Evolutionary conservation across 2,797 vertebrate genomes (phyloP).

Genomic region (Chaunax sp.): DNA sequence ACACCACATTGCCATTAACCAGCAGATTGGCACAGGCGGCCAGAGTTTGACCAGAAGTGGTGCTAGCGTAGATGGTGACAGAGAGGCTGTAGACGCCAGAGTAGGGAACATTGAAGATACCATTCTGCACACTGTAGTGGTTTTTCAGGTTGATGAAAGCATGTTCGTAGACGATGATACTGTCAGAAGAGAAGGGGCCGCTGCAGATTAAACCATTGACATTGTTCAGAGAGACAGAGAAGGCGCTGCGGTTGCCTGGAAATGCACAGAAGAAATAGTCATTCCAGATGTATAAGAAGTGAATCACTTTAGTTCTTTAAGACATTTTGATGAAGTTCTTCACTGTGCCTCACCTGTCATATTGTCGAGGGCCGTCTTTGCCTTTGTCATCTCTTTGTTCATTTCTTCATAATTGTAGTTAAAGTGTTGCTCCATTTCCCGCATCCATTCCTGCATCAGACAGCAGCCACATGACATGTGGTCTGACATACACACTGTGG

Average conservation of each 20-base stretch:
- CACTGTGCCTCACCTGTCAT: conserved; percentile 69
- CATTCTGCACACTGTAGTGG: conserved; percentile 51
- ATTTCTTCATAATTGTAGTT: conserved; percentile 52
- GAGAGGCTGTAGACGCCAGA: conserved; percentile 81
- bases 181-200: conserved; percentile 43
- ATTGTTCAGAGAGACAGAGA: conserved; percentile 77
- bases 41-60: conserved; percentile 31
- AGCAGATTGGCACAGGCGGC: conserved; percentile 64
- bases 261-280: background rate
- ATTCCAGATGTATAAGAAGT: background rate
- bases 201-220: conserved; percentile 24
- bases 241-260: conserved; percentile 78
- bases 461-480: conserved; percentile 79
- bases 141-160: conserved; percentile 76
- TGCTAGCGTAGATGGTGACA: conserved; percentile 68
- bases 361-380: conserved; percentile 54
- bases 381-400: conserved; percentile 43
- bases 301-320: background rate
- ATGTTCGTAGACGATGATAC: conserved; percentile 56
- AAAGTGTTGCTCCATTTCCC: conserved; percentile 66
- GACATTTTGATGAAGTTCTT: background rate
- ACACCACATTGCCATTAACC: conserved; percentile 57
- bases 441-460: conserved; percentile 77
- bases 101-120: conserved; percentile 68
- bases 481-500: conserved; percentile 72